Conservation (phyloP, 1,140 invertebrate genomes). For the Drosophila kepulauana region DNA sequence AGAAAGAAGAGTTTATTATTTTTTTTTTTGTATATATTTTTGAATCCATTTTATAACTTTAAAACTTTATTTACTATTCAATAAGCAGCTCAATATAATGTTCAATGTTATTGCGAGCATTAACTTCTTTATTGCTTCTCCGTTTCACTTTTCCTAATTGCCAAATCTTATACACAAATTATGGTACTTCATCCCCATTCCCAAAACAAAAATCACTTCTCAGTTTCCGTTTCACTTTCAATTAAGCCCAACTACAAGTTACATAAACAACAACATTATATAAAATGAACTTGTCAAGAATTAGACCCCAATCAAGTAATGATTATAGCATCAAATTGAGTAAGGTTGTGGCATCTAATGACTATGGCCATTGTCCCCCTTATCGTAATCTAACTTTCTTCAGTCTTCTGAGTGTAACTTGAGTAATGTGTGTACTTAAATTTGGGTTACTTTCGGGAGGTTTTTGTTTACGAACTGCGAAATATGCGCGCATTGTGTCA, state of each 20-base stretch:
- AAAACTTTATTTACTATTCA: no score
- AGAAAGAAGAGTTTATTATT: no score
- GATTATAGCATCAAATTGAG: conserved; percentile 9
- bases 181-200: not conserved
- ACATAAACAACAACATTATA: not conserved
- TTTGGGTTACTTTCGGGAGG: conserved; percentile 27
- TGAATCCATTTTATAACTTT: no score
- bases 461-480: conserved; percentile 10
- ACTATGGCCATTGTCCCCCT: conserved; percentile 16
- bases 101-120: no score
- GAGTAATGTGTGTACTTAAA: conserved; percentile 21
- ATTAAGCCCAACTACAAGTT: not conserved
- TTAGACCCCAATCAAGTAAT: not conserved
- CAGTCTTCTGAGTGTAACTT: conserved; percentile 31
- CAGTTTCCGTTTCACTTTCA: conserved; percentile 4
- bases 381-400: conserved; percentile 47
- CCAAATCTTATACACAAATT: not conserved
- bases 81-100: no score
- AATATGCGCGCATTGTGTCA: conserved; percentile 59
- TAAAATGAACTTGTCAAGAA: not conserved
- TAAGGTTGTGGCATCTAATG: conserved; percentile 11
- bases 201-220: not conserved
- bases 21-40: no score
- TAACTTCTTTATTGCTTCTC: no score
- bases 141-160: not conserved